Percentiles rank a stretch among this genome's conserved stretches.
Conservation (phyloP, 2,888 invertebrate species). For the Lithophane semibrunnea region DNA sequence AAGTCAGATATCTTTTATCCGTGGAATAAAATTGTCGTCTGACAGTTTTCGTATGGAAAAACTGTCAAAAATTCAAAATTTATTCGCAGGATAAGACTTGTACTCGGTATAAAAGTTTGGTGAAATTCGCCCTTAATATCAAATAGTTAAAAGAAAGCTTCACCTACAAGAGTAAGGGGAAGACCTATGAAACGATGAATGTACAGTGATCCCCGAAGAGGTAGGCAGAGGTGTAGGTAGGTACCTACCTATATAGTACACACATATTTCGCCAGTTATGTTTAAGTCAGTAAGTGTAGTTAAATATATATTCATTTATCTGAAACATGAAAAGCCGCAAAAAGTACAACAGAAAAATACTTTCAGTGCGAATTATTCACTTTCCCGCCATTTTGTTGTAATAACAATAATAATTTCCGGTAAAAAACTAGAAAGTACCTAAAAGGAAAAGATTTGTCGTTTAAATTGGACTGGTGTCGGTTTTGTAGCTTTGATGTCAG, state of each 20-base stretch:
- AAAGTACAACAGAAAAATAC: slow-evolving; percentile 18
- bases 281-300: too few relatives aligned
- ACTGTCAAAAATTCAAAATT: too few relatives aligned
- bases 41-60: too few relatives aligned
- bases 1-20: too few relatives aligned
- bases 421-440: background rate
- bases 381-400: slow-evolving; percentile 37
- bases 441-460: slow-evolving; percentile 30
- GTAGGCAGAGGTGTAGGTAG: background rate
- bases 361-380: slow-evolving; percentile 23
- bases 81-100: too few relatives aligned
- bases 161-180: background rate
- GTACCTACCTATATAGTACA: too few relatives aligned
- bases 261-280: too few relatives aligned
- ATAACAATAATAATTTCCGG: slow-evolving; percentile 37
- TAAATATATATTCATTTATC: too few relatives aligned
- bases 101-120: too few relatives aligned
- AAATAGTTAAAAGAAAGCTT: background rate
- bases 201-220: background rate
- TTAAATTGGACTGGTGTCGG: slow-evolving; percentile 25
- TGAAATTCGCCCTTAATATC: too few relatives aligned
- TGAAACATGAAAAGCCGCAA: background rate
- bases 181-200: background rate
- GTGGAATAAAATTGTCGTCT: too few relatives aligned
- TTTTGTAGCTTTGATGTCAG: slow-evolving; percentile 45